A percentile compares a stretch with the other conserved stretches of the same genome.
Conservation (phyloP, 2,113 vertebrate species). For the Corvus moneduloides region DNA sequence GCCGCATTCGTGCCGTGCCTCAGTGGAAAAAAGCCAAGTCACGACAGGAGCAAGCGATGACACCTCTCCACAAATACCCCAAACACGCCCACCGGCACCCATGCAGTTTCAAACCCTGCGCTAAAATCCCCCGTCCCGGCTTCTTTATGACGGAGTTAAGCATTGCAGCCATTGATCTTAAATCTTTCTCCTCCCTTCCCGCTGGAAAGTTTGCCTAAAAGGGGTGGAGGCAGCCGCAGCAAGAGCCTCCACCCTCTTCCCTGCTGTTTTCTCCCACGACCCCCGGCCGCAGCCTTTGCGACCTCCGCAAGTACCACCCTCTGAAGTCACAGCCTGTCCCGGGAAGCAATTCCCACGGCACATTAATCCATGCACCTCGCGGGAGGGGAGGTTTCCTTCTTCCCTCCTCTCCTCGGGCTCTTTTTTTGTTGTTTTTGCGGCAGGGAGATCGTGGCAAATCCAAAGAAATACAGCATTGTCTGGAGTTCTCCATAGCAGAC, state of each 20-base stretch:
- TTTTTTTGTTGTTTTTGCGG: neutral
- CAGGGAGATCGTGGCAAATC: neutral
- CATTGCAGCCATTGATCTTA: neutral
- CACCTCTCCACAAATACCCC: neutral
- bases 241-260: neutral
- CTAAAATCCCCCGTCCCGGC: neutral
- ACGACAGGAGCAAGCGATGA: neutral
- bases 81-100: neutral
- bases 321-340: neutral
- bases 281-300: neutral
- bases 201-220: neutral
- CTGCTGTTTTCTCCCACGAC: neutral
- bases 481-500: neutral
- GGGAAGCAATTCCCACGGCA: neutral
- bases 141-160: neutral
- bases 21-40: neutral
- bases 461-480: neutral
- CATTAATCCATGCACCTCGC: fast-evolving
- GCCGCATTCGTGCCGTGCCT: neutral
- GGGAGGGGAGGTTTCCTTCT: neutral
- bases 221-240: neutral
- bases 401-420: neutral
- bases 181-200: neutral
- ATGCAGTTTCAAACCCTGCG: neutral
- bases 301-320: fast-evolving